phyloP scores from a whole-genome alignment of 2,888 invertebrate species.

The Imbricaverruca yamaguchii region DNA sequence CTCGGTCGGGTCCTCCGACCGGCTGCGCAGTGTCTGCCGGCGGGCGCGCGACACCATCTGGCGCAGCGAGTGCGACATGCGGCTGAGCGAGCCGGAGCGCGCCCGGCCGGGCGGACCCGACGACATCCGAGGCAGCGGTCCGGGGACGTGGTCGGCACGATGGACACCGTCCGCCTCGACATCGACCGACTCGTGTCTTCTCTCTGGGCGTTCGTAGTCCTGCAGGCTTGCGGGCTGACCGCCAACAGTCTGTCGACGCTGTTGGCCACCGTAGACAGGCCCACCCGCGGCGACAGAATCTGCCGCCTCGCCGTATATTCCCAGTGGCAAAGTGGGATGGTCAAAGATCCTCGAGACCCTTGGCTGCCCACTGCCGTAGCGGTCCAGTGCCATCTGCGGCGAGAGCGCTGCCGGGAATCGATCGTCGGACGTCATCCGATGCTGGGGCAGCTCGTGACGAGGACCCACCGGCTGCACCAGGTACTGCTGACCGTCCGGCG shows the following conservation, averaged over 20 bases:
- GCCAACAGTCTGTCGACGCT: background rate
- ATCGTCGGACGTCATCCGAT: background rate
- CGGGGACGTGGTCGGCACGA: background rate
- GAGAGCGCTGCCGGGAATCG: background rate
- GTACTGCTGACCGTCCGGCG: background rate
- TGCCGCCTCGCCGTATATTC: background rate
- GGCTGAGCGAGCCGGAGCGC: background rate
- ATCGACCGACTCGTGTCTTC: background rate
- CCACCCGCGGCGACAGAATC: background rate
- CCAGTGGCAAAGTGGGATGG: background rate
- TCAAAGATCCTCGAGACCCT: background rate
- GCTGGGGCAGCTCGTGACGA: background rate
- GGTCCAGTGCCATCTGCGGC: background rate
- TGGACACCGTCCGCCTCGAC: background rate
- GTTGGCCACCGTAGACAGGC: background rate
- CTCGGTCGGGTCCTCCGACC: background rate
- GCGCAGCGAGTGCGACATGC: constrained; percentile 4
- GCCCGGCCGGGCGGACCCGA: background rate
- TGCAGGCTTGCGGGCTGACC: background rate
- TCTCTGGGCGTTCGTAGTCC: background rate
- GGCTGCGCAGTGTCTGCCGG: background rate
- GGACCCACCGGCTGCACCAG: background rate
- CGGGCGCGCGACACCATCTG: background rate
- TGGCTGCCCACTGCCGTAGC: background rate
- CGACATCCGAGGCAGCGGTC: background rate